These are phyloP conservation scores for Leuciscus waleckii DNA, from an alignment of 2,797 vertebrate genomes.

Conservation along the genomic window DNA sequence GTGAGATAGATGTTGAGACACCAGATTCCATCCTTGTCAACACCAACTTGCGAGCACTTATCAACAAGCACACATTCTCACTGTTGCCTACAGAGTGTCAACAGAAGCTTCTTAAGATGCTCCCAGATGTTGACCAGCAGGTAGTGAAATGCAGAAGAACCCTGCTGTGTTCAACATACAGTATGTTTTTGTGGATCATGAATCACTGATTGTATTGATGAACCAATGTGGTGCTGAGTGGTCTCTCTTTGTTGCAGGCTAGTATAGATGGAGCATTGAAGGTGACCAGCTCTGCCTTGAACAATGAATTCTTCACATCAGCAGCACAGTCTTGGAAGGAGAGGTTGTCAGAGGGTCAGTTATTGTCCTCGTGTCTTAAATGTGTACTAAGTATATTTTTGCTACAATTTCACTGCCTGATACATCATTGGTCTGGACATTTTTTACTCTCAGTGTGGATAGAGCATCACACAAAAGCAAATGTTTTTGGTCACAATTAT, in stretches of 20 bases:
- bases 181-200: background rate
- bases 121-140: constrained; percentile 94
- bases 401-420: background rate
- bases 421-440: background rate
- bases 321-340: constrained; percentile 99
- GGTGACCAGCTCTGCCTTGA: constrained; percentile 93
- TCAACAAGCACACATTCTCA: constrained; percentile 97
- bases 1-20: constrained; percentile 97
- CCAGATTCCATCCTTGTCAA: constrained; percentile 98
- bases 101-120: constrained; percentile 89
- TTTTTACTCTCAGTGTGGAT: background rate
- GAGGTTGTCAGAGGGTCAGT: constrained; percentile 91
- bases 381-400: background rate
- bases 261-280: constrained; percentile 91
- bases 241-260: constrained; percentile 76
- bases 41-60: constrained; percentile 94
- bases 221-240: background rate
- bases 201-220: constrained; percentile 7
- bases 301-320: constrained; percentile 98
- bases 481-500: background rate
- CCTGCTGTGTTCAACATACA: background rate
- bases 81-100: constrained; percentile 88
- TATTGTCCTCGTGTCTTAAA: background rate
- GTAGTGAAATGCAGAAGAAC: constrained; percentile 68
- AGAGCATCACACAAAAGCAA: background rate